These are phyloP conservation scores for Amphiprion percula DNA, from an alignment of 2,113 vertebrate genomes.

Conservation along the genomic window DNA sequence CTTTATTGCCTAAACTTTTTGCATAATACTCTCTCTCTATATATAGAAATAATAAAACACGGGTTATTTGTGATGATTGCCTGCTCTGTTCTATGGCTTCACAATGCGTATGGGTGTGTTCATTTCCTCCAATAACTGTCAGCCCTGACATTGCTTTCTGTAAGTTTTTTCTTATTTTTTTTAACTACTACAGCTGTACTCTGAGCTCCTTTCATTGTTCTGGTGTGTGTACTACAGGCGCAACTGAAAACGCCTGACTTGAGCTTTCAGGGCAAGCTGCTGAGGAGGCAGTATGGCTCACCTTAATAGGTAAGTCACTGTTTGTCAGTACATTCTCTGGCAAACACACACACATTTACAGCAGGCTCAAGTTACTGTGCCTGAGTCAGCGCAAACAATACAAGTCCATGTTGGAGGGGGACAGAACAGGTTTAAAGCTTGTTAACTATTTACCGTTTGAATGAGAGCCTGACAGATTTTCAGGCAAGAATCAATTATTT, in stretches of 20 bases:
- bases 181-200: neutral
- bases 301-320: constrained; percentile 59
- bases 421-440: constrained; percentile 38
- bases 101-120: neutral
- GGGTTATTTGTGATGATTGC: neutral
- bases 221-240: constrained; percentile 14
- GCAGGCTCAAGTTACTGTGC: constrained; percentile 38
- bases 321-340: constrained; percentile 52
- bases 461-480: neutral
- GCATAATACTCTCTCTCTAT: neutral
- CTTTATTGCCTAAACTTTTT: neutral
- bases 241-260: constrained; percentile 16
- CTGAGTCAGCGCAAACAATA: constrained; percentile 64
- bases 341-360: constrained; percentile 27
- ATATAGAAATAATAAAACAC: neutral
- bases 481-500: constrained; percentile 29
- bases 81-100: too few relatives aligned
- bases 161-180: neutral
- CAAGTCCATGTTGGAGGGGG: constrained; percentile 16
- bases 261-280: constrained; percentile 41
- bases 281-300: constrained; percentile 57
- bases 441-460: constrained; percentile 30
- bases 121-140: neutral
- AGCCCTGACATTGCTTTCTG: neutral
- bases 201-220: neutral